Evolutionary conservation across 2,797 vertebrate species (phyloP), one percentile per base, ranked within the genome.

Genomic region (Typhlichthys eigenmanni): DNA sequence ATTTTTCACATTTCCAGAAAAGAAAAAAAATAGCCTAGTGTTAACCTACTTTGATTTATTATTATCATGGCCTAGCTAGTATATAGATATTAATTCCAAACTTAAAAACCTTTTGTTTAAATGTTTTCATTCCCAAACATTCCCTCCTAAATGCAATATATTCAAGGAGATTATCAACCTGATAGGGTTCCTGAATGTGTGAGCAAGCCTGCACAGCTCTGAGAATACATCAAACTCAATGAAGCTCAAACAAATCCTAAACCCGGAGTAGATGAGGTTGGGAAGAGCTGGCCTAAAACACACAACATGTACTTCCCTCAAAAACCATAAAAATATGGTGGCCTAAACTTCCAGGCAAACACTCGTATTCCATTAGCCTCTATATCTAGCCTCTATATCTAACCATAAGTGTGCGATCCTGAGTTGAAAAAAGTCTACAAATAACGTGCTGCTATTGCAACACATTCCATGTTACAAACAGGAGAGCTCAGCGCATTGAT

Each of bases 361-460:
- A 58, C 48, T 58, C 70, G 67, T 72, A 80, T 73, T 78, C 48
- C 60, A 76, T 55, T 60, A 75, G 46, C 67, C 46, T 55, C 60
- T 3, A 62, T 34, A 2, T 19, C 19, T 19, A 19, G 19, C 2
- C 19, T 19, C 2, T 53, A 47, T 52, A 16, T 12, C 38, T 13
- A 2, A 53, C 14, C 69, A 68, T 60, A 58, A 32, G 38, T 17
- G 47, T 48, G 12, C n/a, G 13, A 17, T 8, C 19, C 16, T 19
- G 16, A 11, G 67, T 66, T 56, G 81, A 83, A 79, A 83, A 72
- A 87, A 87, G 88, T 79, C 82, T 87, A 89, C 82, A 89, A 82
- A 78, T 76, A 66, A 16, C 55, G 68, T 72, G 86, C 86, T 87
- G 84, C 85, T 84, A 87, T 65, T 49, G 85, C 79, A 79, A 77